Percentiles rank a stretch among this genome's conserved stretches.
Conservation (phyloP, 2,888 invertebrate species). For the Listrodromus nycthemerus region DNA sequence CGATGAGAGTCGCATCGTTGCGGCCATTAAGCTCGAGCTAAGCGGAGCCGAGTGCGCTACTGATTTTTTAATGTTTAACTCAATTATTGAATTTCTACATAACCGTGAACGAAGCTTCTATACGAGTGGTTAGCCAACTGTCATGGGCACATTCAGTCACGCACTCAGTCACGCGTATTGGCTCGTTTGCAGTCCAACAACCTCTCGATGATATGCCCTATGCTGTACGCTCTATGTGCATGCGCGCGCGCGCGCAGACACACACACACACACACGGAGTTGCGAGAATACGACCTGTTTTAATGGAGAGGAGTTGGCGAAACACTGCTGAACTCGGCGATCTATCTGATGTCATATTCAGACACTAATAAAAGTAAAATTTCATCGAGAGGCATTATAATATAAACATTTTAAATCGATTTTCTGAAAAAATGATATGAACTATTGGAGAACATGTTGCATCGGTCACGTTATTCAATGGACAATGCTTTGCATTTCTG, state of each 20-base stretch:
- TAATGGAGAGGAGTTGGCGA: slow-evolving; percentile 64
- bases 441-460: background rate
- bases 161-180: slow-evolving; percentile 47
- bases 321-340: slow-evolving; percentile 65
- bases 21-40: slow-evolving; percentile 7
- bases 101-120: slow-evolving; percentile 38
- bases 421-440: background rate
- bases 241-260: too few relatives aligned
- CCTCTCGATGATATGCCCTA: background rate
- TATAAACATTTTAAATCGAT: background rate
- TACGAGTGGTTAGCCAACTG: slow-evolving; percentile 11
- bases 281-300: slow-evolving; percentile 61
- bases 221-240: slow-evolving; percentile 11
- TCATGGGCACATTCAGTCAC: slow-evolving; percentile 29
- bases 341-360: slow-evolving; percentile 40
- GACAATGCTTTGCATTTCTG: background rate
- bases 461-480: too few relatives aligned
- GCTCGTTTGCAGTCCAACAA: slow-evolving; percentile 23
- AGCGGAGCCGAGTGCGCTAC: slow-evolving; percentile 3
- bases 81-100: slow-evolving; percentile 60
- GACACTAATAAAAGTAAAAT: background rate
- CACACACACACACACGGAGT: too few relatives aligned
- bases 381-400: too few relatives aligned
- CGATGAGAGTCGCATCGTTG: slow-evolving; percentile 12
- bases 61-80: slow-evolving; percentile 63